phyloP scores from a whole-genome alignment of 1,140 invertebrate genomes.

The Paralvinella palmiformis region DNA sequence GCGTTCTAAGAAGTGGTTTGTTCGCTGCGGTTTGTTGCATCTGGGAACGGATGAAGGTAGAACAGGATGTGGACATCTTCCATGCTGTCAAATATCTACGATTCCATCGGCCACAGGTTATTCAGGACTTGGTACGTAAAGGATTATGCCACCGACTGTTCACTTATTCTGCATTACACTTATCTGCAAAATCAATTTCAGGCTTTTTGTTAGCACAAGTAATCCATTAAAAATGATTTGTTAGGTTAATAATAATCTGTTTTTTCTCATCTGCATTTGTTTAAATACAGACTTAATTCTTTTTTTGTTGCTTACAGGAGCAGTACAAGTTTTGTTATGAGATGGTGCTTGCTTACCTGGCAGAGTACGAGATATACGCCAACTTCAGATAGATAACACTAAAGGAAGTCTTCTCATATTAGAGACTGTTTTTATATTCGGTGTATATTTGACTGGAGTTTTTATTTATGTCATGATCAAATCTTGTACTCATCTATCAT shows the following conservation, averaged over 20 bases:
- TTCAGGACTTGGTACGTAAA: conserved; percentile 25
- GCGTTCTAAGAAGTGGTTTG: conserved; percentile 27
- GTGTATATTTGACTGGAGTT: no score
- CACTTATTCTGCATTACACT: neutral
- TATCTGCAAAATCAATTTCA: neutral
- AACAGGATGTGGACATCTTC: conserved; percentile 33
- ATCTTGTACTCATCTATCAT: no score
- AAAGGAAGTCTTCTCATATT: no score
- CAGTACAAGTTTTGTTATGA: conserved; percentile 45
- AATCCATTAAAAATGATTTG: no score
- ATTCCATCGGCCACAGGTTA: conserved; percentile 25
- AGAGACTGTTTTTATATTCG: no score
- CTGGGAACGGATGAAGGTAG: conserved; percentile 26
- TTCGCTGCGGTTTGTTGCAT: conserved; percentile 25
- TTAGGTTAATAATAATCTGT: conserved; percentile 1
- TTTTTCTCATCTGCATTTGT: neutral
- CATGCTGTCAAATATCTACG: conserved; percentile 28
- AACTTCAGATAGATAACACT: conserved; percentile 16
- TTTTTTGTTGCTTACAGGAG: conserved; percentile 28
- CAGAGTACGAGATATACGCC: conserved; percentile 19
- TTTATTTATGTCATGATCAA: no score
- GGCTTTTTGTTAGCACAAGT: neutral
- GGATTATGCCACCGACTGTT: neutral
- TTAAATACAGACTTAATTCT: neutral
- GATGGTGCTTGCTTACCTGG: conserved; percentile 34